These are phyloP conservation scores for Platycnemis pennipes DNA, from an alignment of 2,888 invertebrate species.

Conservation along the genomic window DNA sequence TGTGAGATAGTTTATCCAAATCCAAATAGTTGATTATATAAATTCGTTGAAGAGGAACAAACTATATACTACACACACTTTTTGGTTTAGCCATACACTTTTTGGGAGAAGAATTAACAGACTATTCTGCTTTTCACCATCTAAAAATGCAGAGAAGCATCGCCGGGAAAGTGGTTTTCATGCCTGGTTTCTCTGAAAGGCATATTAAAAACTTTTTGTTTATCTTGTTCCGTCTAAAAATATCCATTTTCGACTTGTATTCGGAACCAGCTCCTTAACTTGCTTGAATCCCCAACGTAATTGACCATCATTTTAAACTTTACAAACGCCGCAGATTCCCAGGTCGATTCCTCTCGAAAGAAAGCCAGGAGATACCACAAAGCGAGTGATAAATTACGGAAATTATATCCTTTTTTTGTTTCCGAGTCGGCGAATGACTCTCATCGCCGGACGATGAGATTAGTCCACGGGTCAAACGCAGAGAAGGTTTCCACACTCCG, in stretches of 20 bases:
- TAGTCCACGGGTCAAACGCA: not conserved
- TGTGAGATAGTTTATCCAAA: too few relatives aligned
- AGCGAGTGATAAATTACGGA: not conserved
- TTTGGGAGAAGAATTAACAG: not conserved
- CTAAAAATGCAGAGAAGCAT: not conserved
- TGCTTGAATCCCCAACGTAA: not conserved
- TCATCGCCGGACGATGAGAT: not conserved
- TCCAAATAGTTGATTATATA: too few relatives aligned
- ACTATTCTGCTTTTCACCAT: not conserved
- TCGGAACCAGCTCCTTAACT: not conserved
- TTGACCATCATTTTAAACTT: not conserved
- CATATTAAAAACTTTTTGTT: not conserved
- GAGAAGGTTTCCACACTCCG: not conserved
- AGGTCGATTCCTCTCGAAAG: not conserved
- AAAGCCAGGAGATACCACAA: not conserved
- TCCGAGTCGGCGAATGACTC: not conserved
- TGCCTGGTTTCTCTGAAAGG: not conserved
- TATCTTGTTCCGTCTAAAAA: not conserved
- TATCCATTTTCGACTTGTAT: not conserved
- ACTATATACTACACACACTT: too few relatives aligned
- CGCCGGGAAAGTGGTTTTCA: not conserved
- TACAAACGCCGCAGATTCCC: not conserved
- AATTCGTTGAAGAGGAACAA: too few relatives aligned
- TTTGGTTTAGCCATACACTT: too few relatives aligned
- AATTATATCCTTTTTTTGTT: not conserved